Conservation (phyloP, 2,797 vertebrate species). For the Onychomys leucogaster region DNA sequence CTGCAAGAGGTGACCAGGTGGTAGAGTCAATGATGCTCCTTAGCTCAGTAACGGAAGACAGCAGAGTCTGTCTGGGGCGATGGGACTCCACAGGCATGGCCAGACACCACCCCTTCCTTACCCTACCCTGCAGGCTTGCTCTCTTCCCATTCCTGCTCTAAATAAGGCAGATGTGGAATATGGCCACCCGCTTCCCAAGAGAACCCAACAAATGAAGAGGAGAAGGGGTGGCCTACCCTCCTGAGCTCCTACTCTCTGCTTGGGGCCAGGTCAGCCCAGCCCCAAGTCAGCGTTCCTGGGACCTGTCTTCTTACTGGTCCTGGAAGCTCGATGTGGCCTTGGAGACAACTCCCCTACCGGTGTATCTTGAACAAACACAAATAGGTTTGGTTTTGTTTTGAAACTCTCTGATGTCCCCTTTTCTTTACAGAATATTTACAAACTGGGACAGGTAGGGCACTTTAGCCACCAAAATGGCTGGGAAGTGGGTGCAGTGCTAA, state of each 20-base stretch:
- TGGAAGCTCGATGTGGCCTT: background rate
- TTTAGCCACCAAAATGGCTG: background rate
- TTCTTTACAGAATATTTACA: slow-evolving; percentile 79
- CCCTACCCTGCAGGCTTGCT: background rate
- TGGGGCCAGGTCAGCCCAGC: background rate
- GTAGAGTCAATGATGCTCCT: background rate
- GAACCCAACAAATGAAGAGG: background rate
- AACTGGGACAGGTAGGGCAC: background rate
- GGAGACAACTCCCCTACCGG: background rate
- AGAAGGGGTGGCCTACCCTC: background rate
- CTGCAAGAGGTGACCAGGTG: background rate
- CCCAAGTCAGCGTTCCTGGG: background rate
- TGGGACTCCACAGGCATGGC: background rate
- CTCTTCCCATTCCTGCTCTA: background rate
- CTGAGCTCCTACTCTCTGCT: background rate
- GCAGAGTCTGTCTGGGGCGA: background rate
- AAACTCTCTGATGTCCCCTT: slow-evolving; percentile 50
- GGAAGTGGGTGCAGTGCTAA: slow-evolving; percentile 73
- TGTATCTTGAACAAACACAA: background rate
- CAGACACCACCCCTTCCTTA: background rate
- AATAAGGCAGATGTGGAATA: background rate
- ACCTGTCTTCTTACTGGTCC: background rate
- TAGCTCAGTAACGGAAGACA: background rate
- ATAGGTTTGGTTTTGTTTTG: slow-evolving; percentile 43
- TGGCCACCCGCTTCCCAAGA: background rate